Percentiles rank a stretch among this genome's conserved stretches.
These are phyloP conservation scores for Papilio elwesi DNA, from an alignment of 2,888 invertebrate genomes.

Conservation along the genomic window DNA sequence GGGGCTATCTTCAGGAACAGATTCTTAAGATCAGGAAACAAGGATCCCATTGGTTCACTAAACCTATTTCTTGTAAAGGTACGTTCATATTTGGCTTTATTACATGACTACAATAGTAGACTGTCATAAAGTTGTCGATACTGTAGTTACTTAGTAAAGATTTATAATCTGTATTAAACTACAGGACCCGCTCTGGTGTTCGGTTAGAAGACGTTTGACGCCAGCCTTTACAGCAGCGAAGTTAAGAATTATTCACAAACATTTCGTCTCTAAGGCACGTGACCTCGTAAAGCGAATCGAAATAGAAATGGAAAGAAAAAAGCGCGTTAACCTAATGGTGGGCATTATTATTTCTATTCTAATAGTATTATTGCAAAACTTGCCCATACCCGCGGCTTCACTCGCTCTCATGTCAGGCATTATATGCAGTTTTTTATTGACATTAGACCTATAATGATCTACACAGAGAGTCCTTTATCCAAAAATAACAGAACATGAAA, in stretches of 20 bases:
- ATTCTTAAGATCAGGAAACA: slow-evolving; percentile 41
- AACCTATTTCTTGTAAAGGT: slow-evolving; percentile 48
- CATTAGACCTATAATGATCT: too few relatives aligned
- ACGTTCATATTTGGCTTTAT: slow-evolving; percentile 38
- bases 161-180: not conserved
- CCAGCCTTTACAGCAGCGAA: slow-evolving; percentile 47
- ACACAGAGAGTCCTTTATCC: too few relatives aligned
- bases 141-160: too few relatives aligned
- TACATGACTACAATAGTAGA: too few relatives aligned
- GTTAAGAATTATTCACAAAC: slow-evolving; percentile 40
- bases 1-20: slow-evolving; percentile 47
- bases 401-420: too few relatives aligned
- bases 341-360: not conserved
- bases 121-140: too few relatives aligned
- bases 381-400: too few relatives aligned
- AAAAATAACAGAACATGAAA: too few relatives aligned
- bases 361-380: not conserved
- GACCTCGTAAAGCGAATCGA: slow-evolving; percentile 43
- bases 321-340: slow-evolving; percentile 42
- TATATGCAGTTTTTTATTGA: too few relatives aligned
- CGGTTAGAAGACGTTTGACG: slow-evolving; percentile 43
- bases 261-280: slow-evolving; percentile 38
- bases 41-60: slow-evolving; percentile 47
- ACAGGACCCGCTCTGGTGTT: slow-evolving; percentile 45
- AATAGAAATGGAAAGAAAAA: slow-evolving; percentile 38